A percentile compares a stretch with the other conserved stretches of the same genome.
Evolutionary conservation across 2,113 vertebrate species (phyloP).

Genomic region (Nipponia nippon): DNA sequence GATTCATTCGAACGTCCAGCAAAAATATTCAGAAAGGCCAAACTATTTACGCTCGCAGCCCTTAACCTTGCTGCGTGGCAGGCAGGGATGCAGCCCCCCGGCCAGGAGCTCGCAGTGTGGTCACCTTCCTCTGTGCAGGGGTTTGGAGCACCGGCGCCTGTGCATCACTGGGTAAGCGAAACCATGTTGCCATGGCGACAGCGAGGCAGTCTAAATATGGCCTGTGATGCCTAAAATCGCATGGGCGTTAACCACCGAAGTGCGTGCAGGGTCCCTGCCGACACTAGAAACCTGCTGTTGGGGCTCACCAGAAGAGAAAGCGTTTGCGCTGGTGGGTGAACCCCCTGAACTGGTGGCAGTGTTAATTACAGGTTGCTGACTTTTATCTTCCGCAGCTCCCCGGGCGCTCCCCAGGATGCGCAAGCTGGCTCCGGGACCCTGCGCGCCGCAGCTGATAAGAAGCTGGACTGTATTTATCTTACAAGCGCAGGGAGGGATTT

Average conservation of each 20-base stretch:
- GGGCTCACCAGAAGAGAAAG: not conserved
- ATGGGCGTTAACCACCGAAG: not conserved
- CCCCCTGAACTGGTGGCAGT: fast-evolving
- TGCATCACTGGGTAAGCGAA: constrained; percentile 40
- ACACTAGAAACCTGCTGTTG: not conserved
- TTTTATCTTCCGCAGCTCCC: fast-evolving
- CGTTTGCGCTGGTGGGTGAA: fast-evolving
- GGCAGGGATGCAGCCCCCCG: not conserved
- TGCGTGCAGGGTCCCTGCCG: fast-evolving
- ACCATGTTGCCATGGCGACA: constrained; percentile 62
- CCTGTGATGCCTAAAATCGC: constrained; percentile 22
- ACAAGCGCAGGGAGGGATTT: not conserved
- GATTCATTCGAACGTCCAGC: fast-evolving
- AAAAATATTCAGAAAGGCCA: not conserved
- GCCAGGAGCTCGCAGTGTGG: not conserved
- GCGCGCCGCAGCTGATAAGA: not conserved
- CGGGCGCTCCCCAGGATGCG: fast-evolving
- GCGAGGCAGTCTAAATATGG: constrained; percentile 16
- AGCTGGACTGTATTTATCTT: not conserved
- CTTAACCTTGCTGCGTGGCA: not conserved
- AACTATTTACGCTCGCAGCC: not conserved
- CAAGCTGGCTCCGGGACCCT: not conserved
- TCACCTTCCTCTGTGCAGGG: not conserved
- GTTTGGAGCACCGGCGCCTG: not conserved
- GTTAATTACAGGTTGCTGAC: not conserved